Evolutionary conservation across 2,888 invertebrate species (phyloP), one percentile per base, ranked within the genome.

Genomic region (Heliothis peltigera): DNA sequence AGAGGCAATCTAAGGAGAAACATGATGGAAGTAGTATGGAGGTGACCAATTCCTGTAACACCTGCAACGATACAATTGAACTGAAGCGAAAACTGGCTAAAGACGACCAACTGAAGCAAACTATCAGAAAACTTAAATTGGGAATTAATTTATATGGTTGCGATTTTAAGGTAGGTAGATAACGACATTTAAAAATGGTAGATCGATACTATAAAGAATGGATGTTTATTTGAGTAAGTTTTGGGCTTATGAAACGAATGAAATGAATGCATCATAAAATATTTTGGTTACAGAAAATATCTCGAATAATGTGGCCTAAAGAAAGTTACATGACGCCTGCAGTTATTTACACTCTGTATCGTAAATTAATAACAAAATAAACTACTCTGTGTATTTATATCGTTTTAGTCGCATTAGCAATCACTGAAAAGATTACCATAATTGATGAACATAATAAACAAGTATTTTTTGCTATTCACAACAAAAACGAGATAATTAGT

Each of bases 81-180:
- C 77, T 93, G 6, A 88, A 86, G 79, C 75, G 82, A 0, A 94
- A 94, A 82, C 65, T 92, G 32, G 65, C 61, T 15, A 84, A 85
- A 19, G 86, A 94, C 62, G 81, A 84, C 12, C 77, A 87, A 43
- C 81, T 94, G 28, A 90, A 87, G 68, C 75, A 82, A 58, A 92
- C 92, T 6, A 79, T 95, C 1, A 89, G 89, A 52, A 93, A 91
- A 75, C 86, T 95, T 4, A 95, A 94, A 79, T 66, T 89, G 25
- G 95, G 94, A n/a, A 91, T 95, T 35, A 91, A 94, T 66, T 77
- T 93, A 52, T 95, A 92, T 61, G 95, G 95, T 8, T 95, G 95
- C 63, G 89, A 95, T 83, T 95, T 95, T 73, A 93, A 93, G 91
- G 95, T 93, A 77, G 57, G 56, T 57, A 46, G 47, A 4, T 44